A percentile compares a stretch with the other conserved stretches of the same genome.
phyloP scores from a whole-genome alignment of 2,113 vertebrate genomes.

The Chitala chitala region DNA sequence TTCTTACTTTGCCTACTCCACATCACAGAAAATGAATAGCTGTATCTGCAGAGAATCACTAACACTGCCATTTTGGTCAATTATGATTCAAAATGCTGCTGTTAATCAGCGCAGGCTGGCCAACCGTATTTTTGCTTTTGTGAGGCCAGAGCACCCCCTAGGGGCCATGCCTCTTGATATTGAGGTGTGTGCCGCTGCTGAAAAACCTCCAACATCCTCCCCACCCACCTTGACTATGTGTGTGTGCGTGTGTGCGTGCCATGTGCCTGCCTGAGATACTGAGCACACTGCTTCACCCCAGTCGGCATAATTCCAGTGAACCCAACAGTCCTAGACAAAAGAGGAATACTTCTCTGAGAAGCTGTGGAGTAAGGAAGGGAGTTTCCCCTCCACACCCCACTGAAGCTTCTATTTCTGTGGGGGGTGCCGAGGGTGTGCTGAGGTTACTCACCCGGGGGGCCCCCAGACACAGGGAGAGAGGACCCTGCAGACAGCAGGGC shows the following conservation, averaged over 20 bases:
- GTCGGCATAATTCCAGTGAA: slow-evolving; percentile 39
- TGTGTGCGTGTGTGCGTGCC: slow-evolving; percentile 5
- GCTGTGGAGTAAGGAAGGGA: slow-evolving; percentile 50
- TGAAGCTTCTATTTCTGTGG: slow-evolving; percentile 51
- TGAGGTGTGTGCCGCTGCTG: no score
- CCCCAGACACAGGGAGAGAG: slow-evolving; percentile 29
- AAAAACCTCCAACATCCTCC: not conserved
- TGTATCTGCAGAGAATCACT: slow-evolving; percentile 34
- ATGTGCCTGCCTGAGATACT: slow-evolving; percentile 20
- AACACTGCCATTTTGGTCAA: slow-evolving; percentile 37
- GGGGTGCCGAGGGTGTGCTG: slow-evolving; percentile 35
- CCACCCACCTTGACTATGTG: not conserved
- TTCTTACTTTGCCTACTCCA: slow-evolving; percentile 29
- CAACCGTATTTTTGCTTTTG: slow-evolving; percentile 25
- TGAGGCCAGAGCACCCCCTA: slow-evolving; percentile 39
- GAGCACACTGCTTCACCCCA: slow-evolving; percentile 7
- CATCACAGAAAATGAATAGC: slow-evolving; percentile 38
- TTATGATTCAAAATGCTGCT: slow-evolving; percentile 48
- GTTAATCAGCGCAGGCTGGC: slow-evolving; percentile 20
- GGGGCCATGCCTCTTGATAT: slow-evolving; percentile 26
- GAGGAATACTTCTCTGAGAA: slow-evolving; percentile 63
- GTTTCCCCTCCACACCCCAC: slow-evolving; percentile 32
- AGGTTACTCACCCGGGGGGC: slow-evolving; percentile 45
- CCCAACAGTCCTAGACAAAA: slow-evolving; percentile 50
- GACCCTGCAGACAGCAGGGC: slow-evolving; percentile 43